Evolutionary conservation across 2,888 invertebrate genomes (phyloP), one percentile per base, ranked within the genome.

Genomic region (Zaprionus bogoriensis): DNA sequence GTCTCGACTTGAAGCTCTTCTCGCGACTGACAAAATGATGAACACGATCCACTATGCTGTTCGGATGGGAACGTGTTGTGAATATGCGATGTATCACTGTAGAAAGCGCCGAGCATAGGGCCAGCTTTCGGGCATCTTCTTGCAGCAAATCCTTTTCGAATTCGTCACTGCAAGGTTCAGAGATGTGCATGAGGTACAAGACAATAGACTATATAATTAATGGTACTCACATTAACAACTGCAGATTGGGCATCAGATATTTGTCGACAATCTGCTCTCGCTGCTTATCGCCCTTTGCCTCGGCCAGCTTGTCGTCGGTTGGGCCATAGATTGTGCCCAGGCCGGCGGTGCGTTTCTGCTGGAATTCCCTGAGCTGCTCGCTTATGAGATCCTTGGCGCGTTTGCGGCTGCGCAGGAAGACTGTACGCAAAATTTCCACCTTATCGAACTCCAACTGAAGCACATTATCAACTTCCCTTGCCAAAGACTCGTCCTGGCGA

Each of bases 301-400:
- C 95, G 78, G 95, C 94, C 3, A 97, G 92, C 74, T 95, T 93
- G 62, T 93, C 92, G 91, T 97, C 97, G 19, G 94, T 93, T 0
- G 97, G 97, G 0, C 98, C 98, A 91, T 96, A 98, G 76, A 99
- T 93, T 47, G 95, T 95, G 10, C 96, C 97, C 63, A 98, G 92
- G 1, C 98, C 98, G 28, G 97, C 95, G 30, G 95, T 96, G 75
- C 98, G 92, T 91, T 98, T 98, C 80, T 95, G 95, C 88, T 98
- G 95, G 73, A 93, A 93, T 70, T 91, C 91, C 32, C 91, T 82
- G 42, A 91, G 67, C 67, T 91, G 91, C 66, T 89, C 89, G 58
- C 89, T 89, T 19, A 91, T 91, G 47, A 90, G 79, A 38, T 91
- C 91, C 69, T 89, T 88, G 23, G 91, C 91, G 30, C 95, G 94